phyloP scores from a whole-genome alignment of 1,140 invertebrate genomes.

The Dinoponera quadriceps region DNA sequence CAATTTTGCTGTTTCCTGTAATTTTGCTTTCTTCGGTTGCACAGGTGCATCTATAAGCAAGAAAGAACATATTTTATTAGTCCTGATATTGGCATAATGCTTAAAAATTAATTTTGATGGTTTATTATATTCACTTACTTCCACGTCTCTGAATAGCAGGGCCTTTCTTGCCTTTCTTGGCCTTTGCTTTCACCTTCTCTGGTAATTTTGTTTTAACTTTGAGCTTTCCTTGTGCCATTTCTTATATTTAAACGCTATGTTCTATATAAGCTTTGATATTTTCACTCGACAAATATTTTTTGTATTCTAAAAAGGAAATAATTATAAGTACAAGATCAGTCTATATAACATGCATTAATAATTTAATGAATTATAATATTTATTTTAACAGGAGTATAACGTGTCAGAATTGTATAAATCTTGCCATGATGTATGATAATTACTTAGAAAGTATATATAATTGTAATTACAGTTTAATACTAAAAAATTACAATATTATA shows the following conservation, averaged over 20 bases:
- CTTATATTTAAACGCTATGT: constrained; percentile 7
- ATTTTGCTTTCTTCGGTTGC: constrained; percentile 87
- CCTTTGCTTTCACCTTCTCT: constrained; percentile 81
- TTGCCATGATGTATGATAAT: too few relatives aligned
- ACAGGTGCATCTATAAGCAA: constrained; percentile 86
- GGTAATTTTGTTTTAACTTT: constrained; percentile 87
- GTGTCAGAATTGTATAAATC: too few relatives aligned
- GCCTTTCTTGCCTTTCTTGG: constrained; percentile 81
- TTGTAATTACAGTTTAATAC: too few relatives aligned
- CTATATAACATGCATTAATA: too few relatives aligned
- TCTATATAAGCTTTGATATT: neutral
- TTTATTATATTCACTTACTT: constrained; percentile 79
- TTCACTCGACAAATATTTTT: too few relatives aligned
- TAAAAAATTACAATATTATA: too few relatives aligned
- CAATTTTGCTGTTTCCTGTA: constrained; percentile 87
- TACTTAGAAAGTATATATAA: too few relatives aligned
- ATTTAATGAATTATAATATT: too few relatives aligned
- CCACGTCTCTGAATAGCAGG: constrained; percentile 84
- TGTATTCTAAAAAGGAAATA: too few relatives aligned
- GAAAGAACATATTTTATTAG: constrained; percentile 7
- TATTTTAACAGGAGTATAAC: too few relatives aligned
- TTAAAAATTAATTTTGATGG: neutral
- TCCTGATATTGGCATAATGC: neutral
- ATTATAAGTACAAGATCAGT: too few relatives aligned
- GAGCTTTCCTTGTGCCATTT: constrained; percentile 88